phyloP scores from a whole-genome alignment of 1,140 invertebrate genomes.

The Pogonognathellus flavescens region DNA sequence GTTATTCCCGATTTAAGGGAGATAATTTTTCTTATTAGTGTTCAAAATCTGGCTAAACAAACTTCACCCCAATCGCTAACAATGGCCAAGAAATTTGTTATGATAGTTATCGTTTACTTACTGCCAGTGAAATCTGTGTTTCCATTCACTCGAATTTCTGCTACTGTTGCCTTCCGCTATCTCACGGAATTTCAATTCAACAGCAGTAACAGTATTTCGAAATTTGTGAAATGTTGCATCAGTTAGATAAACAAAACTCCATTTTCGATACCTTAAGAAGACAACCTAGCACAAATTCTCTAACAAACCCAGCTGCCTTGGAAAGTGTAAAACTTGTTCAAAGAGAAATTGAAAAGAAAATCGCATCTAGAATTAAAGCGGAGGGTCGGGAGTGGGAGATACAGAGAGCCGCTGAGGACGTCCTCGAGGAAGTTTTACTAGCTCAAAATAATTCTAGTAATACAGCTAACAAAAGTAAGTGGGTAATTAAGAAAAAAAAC shows the following conservation, averaged over 20 bases:
- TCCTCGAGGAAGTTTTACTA: constrained; percentile 9
- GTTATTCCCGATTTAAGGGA: background rate
- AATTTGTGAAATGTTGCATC: background rate
- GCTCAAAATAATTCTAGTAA: background rate
- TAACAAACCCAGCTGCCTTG: background rate
- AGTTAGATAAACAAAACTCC: background rate
- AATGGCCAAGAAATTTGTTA: background rate
- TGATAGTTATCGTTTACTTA: background rate
- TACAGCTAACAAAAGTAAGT: background rate
- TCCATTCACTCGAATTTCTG: background rate
- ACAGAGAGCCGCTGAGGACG: constrained; percentile 37
- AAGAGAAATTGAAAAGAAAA: constrained; percentile 49
- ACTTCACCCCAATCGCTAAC: background rate
- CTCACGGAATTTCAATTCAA: background rate
- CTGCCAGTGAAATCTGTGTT: too few relatives aligned
- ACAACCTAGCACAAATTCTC: background rate
- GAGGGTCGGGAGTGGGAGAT: constrained; percentile 9
- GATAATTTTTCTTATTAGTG: background rate
- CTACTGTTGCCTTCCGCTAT: background rate
- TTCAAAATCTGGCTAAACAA: background rate
- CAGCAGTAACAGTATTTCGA: background rate
- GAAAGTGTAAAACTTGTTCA: constrained; percentile 33
- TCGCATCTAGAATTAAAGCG: background rate
- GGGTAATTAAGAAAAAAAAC: too few relatives aligned
- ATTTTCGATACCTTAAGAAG: constrained; percentile 11